phyloP scores from a whole-genome alignment of 2,888 invertebrate species.

The Ypsolopha sequella region DNA sequence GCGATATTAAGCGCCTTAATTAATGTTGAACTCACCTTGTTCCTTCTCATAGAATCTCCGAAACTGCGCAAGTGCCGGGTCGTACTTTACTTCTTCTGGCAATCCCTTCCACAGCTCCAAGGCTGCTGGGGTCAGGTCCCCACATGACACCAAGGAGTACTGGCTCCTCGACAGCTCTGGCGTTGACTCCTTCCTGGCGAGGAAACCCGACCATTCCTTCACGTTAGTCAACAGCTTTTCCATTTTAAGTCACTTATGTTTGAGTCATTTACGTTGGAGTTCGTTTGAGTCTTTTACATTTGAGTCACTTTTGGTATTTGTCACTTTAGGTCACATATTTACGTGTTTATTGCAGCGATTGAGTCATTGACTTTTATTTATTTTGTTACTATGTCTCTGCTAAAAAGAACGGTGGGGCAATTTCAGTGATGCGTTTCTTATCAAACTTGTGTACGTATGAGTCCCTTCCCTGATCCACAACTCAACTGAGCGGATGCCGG shows the following conservation, averaged over 20 bases:
- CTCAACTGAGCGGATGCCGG: no score
- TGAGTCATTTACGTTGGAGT: background rate
- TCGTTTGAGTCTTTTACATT: no score
- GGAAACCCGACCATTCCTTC: constrained; percentile 32
- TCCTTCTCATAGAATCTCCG: constrained; percentile 64
- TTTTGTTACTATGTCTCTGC: no score
- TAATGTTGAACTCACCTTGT: constrained; percentile 34
- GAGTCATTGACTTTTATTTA: no score
- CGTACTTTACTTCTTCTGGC: constrained; percentile 75
- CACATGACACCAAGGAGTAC: constrained; percentile 57
- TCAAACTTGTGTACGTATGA: no score
- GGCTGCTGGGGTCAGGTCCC: constrained; percentile 69
- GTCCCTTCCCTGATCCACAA: no score
- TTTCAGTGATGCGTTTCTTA: no score
- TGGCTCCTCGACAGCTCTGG: constrained; percentile 58
- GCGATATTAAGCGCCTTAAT: no score
- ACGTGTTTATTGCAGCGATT: no score
- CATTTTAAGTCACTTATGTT: background rate
- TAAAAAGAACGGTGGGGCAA: no score
- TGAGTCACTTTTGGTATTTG: no score
- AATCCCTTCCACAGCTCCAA: constrained; percentile 75
- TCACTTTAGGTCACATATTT: no score
- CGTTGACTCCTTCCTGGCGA: constrained; percentile 25
- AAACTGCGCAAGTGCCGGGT: constrained; percentile 74
- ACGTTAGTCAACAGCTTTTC: constrained; percentile 14